These are phyloP conservation scores for Aphidius gifuensis DNA, from an alignment of 1,140 invertebrate genomes.

Conservation along the genomic window DNA sequence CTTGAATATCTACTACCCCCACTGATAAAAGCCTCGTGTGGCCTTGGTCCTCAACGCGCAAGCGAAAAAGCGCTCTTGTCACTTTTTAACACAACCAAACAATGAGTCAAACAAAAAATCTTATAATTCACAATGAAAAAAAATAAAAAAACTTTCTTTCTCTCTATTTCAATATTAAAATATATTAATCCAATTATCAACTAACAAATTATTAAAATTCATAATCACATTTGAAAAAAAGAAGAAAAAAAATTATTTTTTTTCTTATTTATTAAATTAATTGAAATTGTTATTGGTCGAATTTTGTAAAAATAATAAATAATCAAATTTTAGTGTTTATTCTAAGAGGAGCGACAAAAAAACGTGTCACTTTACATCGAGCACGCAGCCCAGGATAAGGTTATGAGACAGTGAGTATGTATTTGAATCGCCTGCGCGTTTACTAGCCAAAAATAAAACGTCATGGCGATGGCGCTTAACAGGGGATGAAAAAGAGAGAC, in stretches of 20 bases:
- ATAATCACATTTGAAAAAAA: no score
- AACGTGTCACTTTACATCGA: slow-evolving; percentile 27
- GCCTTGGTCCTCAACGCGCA: slow-evolving; percentile 22
- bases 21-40: slow-evolving; percentile 23
- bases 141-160: no score
- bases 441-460: slow-evolving; percentile 20
- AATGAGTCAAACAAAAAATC: not conserved
- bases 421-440: slow-evolving; percentile 1
- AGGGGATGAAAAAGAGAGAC: slow-evolving; percentile 15
- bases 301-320: not conserved
- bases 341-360: slow-evolving; percentile 21
- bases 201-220: no score
- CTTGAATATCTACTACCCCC: not conserved
- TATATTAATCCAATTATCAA: no score
- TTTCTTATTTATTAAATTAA: not conserved
- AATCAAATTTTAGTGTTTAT: not conserved
- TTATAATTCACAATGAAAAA: no score
- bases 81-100: not conserved
- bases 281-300: not conserved
- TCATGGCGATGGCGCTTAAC: slow-evolving; percentile 25
- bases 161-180: no score
- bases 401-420: slow-evolving; percentile 21
- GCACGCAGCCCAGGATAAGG: slow-evolving; percentile 28
- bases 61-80: not conserved
- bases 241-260: not conserved